These are phyloP conservation scores for Leucopsar rothschildi DNA, from an alignment of 2,113 vertebrate species.

Conservation along the genomic window DNA sequence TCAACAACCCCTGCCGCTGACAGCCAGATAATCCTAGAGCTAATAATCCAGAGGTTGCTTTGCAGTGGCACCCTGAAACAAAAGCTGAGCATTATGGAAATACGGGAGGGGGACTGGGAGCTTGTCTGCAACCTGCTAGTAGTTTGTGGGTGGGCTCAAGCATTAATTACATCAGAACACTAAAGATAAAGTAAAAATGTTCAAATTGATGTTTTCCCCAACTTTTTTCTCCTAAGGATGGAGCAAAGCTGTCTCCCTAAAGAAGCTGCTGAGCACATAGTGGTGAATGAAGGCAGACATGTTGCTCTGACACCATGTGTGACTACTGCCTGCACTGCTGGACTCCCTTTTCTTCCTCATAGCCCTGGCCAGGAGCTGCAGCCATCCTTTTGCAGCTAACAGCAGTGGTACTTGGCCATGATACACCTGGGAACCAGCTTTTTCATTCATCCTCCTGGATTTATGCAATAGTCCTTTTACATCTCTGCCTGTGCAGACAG, in stretches of 20 bases:
- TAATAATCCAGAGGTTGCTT: not conserved
- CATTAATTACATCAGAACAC: not conserved
- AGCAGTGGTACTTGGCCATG: not conserved
- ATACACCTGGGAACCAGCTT: not conserved
- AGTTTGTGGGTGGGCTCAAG: not conserved
- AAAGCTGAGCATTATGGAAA: not conserved
- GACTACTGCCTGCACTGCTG: rapidly evolving
- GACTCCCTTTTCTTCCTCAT: not conserved
- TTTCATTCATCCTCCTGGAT: not conserved
- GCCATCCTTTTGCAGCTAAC: not conserved
- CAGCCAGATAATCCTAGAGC: not conserved
- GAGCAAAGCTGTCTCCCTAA: not conserved
- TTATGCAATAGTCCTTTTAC: not conserved
- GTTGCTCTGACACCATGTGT: not conserved
- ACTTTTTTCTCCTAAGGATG: not conserved
- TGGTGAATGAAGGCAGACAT: not conserved
- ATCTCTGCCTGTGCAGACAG: not conserved
- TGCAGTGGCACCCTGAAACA: not conserved
- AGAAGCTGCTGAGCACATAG: rapidly evolving
- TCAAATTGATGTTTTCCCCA: not conserved
- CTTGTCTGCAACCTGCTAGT: not conserved
- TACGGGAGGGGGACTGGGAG: not conserved
- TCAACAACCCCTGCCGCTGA: not conserved
- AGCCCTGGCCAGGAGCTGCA: not conserved
- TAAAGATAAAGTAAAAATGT: not conserved